A percentile compares a stretch with the other conserved stretches of the same genome.
Conservation (phyloP, 2,113 vertebrate species). For the Myotis brandtii region DNA sequence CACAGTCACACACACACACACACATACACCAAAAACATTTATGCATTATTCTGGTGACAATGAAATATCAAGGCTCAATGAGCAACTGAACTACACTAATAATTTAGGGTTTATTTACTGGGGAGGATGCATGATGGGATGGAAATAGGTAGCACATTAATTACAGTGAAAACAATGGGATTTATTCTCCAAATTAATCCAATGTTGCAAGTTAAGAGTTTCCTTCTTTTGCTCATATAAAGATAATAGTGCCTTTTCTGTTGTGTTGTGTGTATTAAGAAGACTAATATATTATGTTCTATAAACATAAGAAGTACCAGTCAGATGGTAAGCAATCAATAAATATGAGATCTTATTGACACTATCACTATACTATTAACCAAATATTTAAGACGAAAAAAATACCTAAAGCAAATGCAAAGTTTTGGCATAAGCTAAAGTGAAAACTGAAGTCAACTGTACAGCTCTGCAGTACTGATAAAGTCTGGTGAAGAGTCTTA, state of each 20-base stretch:
- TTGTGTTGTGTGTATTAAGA: not conserved
- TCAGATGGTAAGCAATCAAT: not conserved
- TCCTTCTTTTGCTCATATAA: not conserved
- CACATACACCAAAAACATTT: not conserved
- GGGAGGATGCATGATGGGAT: not conserved
- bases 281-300: not conserved
- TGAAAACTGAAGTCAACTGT: not conserved
- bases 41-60: constrained; percentile 14
- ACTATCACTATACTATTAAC: not conserved
- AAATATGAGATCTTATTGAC: not conserved
- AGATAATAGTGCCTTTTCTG: not conserved
- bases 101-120: not conserved
- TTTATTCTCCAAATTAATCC: not conserved
- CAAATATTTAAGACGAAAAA: not conserved
- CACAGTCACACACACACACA: not conserved
- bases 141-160: not conserved
- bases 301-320: not conserved
- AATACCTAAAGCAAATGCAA: not conserved
- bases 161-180: not conserved
- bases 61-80: constrained; percentile 49
- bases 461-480: not conserved
- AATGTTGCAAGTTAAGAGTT: not conserved
- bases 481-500: not conserved
- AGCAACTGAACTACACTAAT: not conserved
- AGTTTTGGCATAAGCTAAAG: not conserved